These are phyloP conservation scores for Tachysurus fulvidraco DNA, from an alignment of 2,113 vertebrate genomes.

Conservation along the genomic window DNA sequence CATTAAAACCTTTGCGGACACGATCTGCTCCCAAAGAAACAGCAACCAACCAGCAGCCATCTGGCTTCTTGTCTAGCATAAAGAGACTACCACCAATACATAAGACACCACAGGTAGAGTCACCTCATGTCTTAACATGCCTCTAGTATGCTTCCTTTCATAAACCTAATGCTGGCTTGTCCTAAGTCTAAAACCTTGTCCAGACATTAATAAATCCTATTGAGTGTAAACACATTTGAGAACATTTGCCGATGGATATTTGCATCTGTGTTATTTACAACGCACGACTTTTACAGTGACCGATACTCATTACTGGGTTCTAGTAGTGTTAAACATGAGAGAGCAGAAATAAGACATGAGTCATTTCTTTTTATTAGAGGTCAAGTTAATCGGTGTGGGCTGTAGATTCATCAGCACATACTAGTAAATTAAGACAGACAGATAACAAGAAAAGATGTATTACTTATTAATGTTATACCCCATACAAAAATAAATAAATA, in stretches of 20 bases:
- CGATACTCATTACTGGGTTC: slow-evolving; percentile 94
- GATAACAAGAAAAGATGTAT: slow-evolving; percentile 66
- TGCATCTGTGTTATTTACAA: slow-evolving; percentile 96
- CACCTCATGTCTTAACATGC: neutral
- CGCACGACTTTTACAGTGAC: slow-evolving; percentile 92
- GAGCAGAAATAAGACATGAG: slow-evolving; percentile 93
- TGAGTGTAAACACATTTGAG: slow-evolving; percentile 61
- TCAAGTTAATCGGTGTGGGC: slow-evolving; percentile 74
- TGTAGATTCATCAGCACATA: slow-evolving; percentile 80
- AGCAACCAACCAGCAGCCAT: slow-evolving; percentile 50
- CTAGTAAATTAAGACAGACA: slow-evolving; percentile 80
- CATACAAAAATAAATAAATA: neutral
- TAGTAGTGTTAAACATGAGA: slow-evolving; percentile 98
- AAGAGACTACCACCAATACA: slow-evolving; percentile 76
- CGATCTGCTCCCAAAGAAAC: slow-evolving; percentile 48
- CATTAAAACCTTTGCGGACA: slow-evolving; percentile 73
- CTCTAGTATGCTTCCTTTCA: neutral
- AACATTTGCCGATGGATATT: slow-evolving; percentile 86
- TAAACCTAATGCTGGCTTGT: neutral
- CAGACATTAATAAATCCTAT: slow-evolving; percentile 26
- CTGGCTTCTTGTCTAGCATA: slow-evolving; percentile 56
- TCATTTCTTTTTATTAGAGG: slow-evolving; percentile 91
- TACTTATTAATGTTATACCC: slow-evolving; percentile 63
- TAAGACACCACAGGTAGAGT: slow-evolving; percentile 81
- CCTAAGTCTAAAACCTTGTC: neutral